Evolutionary conservation across 2,888 invertebrate genomes (phyloP), one percentile per base, ranked within the genome.

Genomic region (Alsophila aescularia): DNA sequence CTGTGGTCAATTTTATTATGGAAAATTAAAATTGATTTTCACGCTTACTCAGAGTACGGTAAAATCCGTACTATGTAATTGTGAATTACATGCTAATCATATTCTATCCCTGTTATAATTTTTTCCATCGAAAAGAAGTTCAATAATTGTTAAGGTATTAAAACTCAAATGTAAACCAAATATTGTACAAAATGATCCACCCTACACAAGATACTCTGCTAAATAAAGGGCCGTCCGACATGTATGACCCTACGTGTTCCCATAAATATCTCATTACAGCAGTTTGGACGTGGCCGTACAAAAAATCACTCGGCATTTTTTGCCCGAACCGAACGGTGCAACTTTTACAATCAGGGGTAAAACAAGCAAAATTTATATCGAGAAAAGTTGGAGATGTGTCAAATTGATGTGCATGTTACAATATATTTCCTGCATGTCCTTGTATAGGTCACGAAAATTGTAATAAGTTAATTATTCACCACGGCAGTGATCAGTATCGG

Each of bases 201-300:
- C 18, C 34, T 24, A n/a, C 32, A 27, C 21, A 40, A 35, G 12
- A 2, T 2, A 21, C 48, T 69, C 76, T 68, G 67, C 61, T 58
- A 69, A 73, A 76, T 75, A 76, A 74, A 66, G 66, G 59, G 58
- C 51, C 68, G 72, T 78, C 75, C 18, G 77, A 72, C 72, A 73
- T 75, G 70, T 47, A 59, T 74, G 79, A 83, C 85, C 83, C 79
- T 75, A 73, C 80, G 73, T 75, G 72, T 67, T 58, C 67, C 75
- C 79, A 85, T 87, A 88, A 86, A 88, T 87, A 87, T 83, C 72
- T 81, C 79, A 80, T 83, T 78, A 85, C 79, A 75, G 65, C 66
- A 75, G 75, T 78, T 79, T 76, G 67, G 59, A 59, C 66, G 66
- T 58, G 65, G 59, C 69, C 69, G 70, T 69, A 67, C 75, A 80